Evolutionary conservation across 2,797 vertebrate genomes (phyloP).

Genomic region (Luscinia megarhynchos): DNA sequence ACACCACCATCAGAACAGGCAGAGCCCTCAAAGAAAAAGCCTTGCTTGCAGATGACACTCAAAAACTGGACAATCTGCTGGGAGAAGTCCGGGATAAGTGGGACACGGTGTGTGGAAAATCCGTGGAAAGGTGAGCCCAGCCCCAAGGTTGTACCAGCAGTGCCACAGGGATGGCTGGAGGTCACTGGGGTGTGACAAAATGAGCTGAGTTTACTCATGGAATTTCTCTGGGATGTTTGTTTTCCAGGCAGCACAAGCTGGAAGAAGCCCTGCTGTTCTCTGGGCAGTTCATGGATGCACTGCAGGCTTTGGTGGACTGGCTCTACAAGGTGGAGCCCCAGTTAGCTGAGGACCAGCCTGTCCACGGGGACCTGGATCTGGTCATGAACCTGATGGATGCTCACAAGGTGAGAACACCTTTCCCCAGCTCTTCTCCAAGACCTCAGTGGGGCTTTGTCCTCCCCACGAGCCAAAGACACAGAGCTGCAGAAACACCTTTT

Average conservation of each 20-base stretch:
- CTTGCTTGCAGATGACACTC: constrained; percentile 88
- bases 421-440: neutral
- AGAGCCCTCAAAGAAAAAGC: constrained; percentile 95
- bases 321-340: constrained; percentile 97
- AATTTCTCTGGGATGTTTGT: rapidly evolving
- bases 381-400: constrained; percentile 98
- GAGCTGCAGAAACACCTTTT: neutral
- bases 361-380: constrained; percentile 95
- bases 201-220: neutral
- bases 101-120: constrained; percentile 99
- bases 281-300: constrained; percentile 96
- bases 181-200: neutral
- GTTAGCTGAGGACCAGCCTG: constrained; percentile 93
- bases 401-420: constrained; percentile 86
- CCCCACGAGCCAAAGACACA: neutral
- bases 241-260: constrained; percentile 94
- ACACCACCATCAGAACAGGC: constrained; percentile 95
- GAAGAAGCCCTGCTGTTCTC: constrained; percentile 98
- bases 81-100: constrained; percentile 98
- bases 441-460: neutral
- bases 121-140: constrained; percentile 90
- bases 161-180: neutral
- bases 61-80: constrained; percentile 92
- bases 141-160: rapidly evolving
- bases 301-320: constrained; percentile 98